Conservation (phyloP, 2,113 vertebrate genomes). For the Syngnathus floridae region DNA sequence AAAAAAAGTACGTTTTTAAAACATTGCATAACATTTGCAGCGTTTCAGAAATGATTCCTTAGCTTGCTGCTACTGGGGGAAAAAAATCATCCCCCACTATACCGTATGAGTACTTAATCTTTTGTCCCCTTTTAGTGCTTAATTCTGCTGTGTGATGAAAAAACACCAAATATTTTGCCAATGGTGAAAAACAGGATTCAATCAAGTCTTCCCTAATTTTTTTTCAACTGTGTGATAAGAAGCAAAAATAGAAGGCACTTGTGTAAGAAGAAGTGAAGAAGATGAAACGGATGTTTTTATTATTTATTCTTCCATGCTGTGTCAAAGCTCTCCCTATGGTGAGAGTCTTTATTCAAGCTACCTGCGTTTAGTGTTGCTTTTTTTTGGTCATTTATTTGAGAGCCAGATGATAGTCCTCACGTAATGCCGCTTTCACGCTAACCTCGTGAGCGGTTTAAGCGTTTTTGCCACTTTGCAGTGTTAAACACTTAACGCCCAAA, state of each 20-base stretch:
- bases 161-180: constrained; percentile 7
- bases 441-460: not conserved
- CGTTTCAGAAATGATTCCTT: constrained; percentile 11
- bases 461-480: not conserved
- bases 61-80: constrained; percentile 40
- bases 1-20: not conserved
- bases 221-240: constrained; percentile 3
- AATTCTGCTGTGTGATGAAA: constrained; percentile 1
- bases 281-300: constrained; percentile 46
- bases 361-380: constrained; percentile 26
- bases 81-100: constrained; percentile 19
- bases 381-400: constrained; percentile 38
- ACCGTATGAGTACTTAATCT: constrained; percentile 18
- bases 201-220: constrained; percentile 3
- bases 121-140: constrained; percentile 29
- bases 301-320: constrained; percentile 64
- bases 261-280: constrained; percentile 28
- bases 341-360: constrained; percentile 57
- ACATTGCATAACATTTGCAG: too few species aligned
- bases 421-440: not conserved
- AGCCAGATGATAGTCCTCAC: constrained; percentile 25
- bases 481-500: not conserved
- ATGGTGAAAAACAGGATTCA: constrained; percentile 1
- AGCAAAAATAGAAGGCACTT: constrained; percentile 52
- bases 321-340: constrained; percentile 70